Evolutionary conservation across 1,140 invertebrate species (phyloP), one percentile per base, ranked within the genome.

Genomic region (Steinernema feltiae): DNA sequence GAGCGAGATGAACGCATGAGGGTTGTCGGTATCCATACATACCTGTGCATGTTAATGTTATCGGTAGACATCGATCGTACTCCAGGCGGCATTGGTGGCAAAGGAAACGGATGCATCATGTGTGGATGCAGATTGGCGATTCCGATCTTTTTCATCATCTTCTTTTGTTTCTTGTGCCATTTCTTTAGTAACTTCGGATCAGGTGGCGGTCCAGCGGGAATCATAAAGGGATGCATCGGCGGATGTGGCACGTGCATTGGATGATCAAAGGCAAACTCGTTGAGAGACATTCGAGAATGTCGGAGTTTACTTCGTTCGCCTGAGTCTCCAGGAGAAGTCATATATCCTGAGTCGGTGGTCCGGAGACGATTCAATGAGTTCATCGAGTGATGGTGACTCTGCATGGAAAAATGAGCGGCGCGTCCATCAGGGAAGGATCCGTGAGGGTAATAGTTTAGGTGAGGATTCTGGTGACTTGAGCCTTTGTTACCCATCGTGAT

Each of bases 1-100:
- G n/a, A n/a, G n/a, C n/a, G 35, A 41, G 35, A 18, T 41, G 7
- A 7, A 41, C 35, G 7, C 7, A 41, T 18, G 7, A 41, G 7
- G 35, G 18, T 7, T 7, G 18, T 7, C 7, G 35, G 35, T 18
- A 41, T 41, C 35, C 18, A 41, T 41, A 41, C 7, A 41, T 27
- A 63, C 53, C 53, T 63, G 24, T 63, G 53, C 24, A 63, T 17
- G 24, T 63, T 7, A 27, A 63, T 63, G 24, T 63, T 63, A 27
- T 63, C 53, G 7, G 53, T 63, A 21, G 53, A 63, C 53, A 63
- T 63, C 53, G 53, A 63, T n/a, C 53, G 53, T 63, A 27, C 53
- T n/a, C 53, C 53, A 27, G 53, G 12, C 12, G 53, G 53, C 53
- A 63, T 63, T 27, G 53, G 53, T 21, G 53, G 53, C 3, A 63